Evolutionary conservation across 1,140 invertebrate genomes (phyloP).

Genomic region (Belonocnema kinseyi): DNA sequence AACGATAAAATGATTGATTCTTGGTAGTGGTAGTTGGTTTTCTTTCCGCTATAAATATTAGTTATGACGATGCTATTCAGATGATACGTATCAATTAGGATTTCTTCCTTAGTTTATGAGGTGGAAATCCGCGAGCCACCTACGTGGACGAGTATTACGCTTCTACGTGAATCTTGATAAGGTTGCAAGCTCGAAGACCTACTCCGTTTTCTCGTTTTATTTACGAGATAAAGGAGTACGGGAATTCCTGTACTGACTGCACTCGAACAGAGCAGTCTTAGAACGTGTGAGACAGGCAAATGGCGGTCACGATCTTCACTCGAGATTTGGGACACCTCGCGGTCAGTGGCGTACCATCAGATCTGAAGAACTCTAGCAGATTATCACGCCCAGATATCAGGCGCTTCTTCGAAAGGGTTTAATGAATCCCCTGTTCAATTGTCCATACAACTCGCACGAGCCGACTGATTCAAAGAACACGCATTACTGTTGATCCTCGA

Average conservation of each 20-base stretch:
- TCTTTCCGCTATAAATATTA: background rate
- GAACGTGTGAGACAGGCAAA: conserved; percentile 57
- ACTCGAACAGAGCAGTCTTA: conserved; percentile 48
- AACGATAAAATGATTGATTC: no score
- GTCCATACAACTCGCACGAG: conserved; percentile 32
- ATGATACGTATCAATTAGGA: conserved; percentile 21
- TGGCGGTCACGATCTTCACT: conserved; percentile 56
- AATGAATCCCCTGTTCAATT: conserved; percentile 45
- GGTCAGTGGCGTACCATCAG: conserved; percentile 53
- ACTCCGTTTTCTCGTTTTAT: conserved; percentile 49
- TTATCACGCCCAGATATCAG: conserved; percentile 45
- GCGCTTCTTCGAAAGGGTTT: conserved; percentile 53
- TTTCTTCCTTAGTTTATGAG: conserved; percentile 14
- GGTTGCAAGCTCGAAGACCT: conserved; percentile 22
- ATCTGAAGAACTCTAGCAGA: conserved; percentile 44
- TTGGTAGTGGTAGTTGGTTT: background rate
- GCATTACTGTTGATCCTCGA: conserved; percentile 3
- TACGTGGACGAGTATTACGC: conserved; percentile 57
- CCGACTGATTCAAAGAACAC: conserved; percentile 36
- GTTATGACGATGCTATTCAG: background rate
- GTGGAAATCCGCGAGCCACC: conserved; percentile 47
- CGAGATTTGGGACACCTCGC: conserved; percentile 56
- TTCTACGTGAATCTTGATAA: conserved; percentile 59
- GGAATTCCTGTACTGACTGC: conserved; percentile 49
- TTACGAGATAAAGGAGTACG: conserved; percentile 45